Base-by-base conservation (phyloP, 2,888 invertebrate genomes). In the Drosophila fungiperda region DNA sequence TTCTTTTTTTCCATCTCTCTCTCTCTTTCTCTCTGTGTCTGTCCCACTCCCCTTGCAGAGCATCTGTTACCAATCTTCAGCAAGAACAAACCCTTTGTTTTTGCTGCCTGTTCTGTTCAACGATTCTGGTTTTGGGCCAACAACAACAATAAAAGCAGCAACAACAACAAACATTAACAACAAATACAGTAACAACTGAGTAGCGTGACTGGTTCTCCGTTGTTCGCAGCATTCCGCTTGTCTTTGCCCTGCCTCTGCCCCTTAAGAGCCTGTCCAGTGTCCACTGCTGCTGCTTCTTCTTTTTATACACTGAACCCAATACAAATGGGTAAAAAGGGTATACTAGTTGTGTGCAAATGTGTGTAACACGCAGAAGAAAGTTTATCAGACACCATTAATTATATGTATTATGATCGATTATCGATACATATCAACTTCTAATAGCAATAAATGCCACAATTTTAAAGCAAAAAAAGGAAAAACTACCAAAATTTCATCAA, bases 81-180 rank as follows among this genome's bases (percentile, higher is more conserved):
- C 26, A 50, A 35, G 75, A 58, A 54, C 9, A 63, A 42, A 61
- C 45, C 33, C 38, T 59, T 64, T 32, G n/a, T 38, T 42, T 11
- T 26, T 38, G n/a, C 17, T 26, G 48, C 35, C 68, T 54, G 36
- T 35, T 9, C 29, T 42, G 45, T 36, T 11, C 48, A 29, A 11
- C 59, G 66, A 40, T 66, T 71, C 73, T 73, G 67, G 59, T 73
- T 73, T 68, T 68, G 29, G 55, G 33, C 29, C 32, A 68, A 50
- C 15, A 35, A 23, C 45, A 54, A 33, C 35, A 50, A 17, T 26
- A 26, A 26, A 26, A 26, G 26, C 20, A 36, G 9, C 23, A 54
- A 54, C 36, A 55, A 52, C 32, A 62, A 67, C 32, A 26, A 66
- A 29, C 32, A 64, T 68, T 33, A 52, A 20, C 32, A 52, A 20